Conservation (phyloP, 2,113 vertebrate species). For the Leucoraja erinaceus region DNA sequence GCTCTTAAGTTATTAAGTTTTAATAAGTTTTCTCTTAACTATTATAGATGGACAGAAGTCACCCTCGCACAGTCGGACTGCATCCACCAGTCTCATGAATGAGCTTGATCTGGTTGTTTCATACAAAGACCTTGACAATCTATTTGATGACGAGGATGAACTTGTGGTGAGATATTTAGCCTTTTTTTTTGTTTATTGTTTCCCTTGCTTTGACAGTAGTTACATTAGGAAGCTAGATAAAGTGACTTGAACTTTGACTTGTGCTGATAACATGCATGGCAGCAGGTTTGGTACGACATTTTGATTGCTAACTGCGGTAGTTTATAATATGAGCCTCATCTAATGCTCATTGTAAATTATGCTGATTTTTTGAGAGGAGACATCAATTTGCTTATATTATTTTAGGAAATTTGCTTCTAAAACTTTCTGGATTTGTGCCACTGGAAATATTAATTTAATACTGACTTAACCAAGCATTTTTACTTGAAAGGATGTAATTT, state of each 20-base stretch:
- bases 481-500: not conserved
- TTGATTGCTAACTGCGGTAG: not conserved
- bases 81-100: conserved; percentile 86
- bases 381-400: not conserved
- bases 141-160: conserved; percentile 98
- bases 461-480: not conserved
- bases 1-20: not conserved
- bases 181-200: not conserved
- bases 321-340: not conserved
- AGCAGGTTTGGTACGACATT: not conserved
- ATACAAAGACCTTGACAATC: conserved; percentile 93
- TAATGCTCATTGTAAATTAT: not conserved
- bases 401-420: not conserved
- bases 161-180: conserved; percentile 69
- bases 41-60: conserved; percentile 71
- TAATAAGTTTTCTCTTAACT: conserved; percentile 17
- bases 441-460: not conserved
- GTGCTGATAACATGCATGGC: not conserved
- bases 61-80: conserved; percentile 74
- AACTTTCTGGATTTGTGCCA: not conserved
- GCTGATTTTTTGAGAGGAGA: not conserved
- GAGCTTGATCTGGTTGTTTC: conserved; percentile 90
- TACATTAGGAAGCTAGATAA: not conserved
- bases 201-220: not conserved
- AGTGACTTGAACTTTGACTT: not conserved